Evolutionary conservation across 2,888 invertebrate genomes (phyloP).

Genomic region (Biston betularia): DNA sequence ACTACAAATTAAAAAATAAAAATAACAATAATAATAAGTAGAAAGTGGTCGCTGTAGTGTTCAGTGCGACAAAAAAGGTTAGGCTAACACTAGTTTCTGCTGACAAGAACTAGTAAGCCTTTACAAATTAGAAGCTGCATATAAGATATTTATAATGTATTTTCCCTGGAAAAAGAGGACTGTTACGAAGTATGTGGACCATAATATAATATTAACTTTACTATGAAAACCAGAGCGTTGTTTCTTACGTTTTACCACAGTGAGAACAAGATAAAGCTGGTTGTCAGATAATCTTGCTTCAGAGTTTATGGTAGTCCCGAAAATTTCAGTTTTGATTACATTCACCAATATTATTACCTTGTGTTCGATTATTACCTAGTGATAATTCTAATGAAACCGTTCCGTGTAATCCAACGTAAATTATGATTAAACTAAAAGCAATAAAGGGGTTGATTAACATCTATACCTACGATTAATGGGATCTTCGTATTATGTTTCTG

Average conservation of each 20-base stretch:
- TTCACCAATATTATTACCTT: conserved; percentile 17
- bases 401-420: conserved; percentile 45
- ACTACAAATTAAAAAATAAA: no score
- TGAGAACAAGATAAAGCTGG: background rate
- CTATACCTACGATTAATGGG: conserved; percentile 49
- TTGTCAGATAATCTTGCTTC: background rate
- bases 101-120: no score
- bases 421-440: conserved; percentile 53
- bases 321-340: background rate
- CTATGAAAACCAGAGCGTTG: background rate
- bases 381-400: conserved; percentile 44
- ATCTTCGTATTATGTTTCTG: conserved; percentile 47
- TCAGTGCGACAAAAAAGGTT: no score
- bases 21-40: no score
- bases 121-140: no score
- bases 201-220: no score
- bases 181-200: no score
- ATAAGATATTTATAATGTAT: no score
- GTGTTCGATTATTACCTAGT: conserved; percentile 26
- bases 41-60: no score
- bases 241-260: background rate
- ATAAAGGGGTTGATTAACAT: conserved; percentile 55
- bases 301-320: no score
- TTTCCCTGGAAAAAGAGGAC: no score
- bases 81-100: no score